Percentiles rank a stretch among this genome's conserved stretches.
phyloP scores from a whole-genome alignment of 2,888 invertebrate genomes.

The Euzophera pinguis region DNA sequence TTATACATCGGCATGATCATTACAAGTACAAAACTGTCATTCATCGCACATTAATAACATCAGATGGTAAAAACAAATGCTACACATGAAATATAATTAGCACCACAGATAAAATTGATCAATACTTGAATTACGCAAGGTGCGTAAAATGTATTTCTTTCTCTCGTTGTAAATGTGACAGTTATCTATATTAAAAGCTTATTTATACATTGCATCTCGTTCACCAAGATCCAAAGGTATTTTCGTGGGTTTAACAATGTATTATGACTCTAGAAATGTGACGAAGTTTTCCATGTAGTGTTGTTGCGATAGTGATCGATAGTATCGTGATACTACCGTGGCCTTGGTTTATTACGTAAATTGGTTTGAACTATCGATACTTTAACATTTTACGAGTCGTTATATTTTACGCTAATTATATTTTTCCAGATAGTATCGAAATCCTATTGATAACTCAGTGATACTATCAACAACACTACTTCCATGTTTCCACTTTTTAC shows the following conservation, averaged over 20 bases:
- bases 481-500: too few species aligned
- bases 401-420: too few species aligned
- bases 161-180: not conserved
- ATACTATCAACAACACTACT: too few species aligned
- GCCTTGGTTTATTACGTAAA: too few species aligned
- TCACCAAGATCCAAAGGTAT: not conserved
- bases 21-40: not conserved
- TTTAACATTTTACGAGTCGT: too few species aligned
- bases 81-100: constrained; percentile 35
- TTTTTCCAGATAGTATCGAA: too few species aligned
- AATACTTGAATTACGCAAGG: constrained; percentile 15
- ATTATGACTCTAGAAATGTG: not conserved
- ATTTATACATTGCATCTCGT: not conserved
- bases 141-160: not conserved
- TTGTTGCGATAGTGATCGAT: too few species aligned
- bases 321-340: too few species aligned
- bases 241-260: not conserved
- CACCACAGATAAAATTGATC: constrained; percentile 32
- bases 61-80: constrained; percentile 14
- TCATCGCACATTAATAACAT: constrained; percentile 7
- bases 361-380: too few species aligned
- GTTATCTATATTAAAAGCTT: not conserved
- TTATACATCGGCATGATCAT: not conserved
- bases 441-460: too few species aligned
- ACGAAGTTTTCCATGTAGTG: not conserved